Evolutionary conservation across 2,113 vertebrate species (phyloP), one percentile per base, ranked within the genome.

Genomic region (Solenodon paradoxus): DNA sequence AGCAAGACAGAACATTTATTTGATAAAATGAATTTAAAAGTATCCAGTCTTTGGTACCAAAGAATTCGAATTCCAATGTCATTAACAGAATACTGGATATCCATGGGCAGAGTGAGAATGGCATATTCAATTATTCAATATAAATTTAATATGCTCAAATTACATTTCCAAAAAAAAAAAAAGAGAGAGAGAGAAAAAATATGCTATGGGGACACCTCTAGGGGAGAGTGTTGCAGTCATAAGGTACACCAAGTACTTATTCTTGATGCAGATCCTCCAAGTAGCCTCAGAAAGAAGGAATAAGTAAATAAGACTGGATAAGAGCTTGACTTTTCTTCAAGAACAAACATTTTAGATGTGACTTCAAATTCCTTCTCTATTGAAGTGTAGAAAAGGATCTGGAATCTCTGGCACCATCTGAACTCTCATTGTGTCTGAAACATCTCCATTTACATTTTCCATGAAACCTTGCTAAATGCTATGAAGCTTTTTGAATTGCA

Each of bases 181-280:
- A n/a, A n/a, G n/a, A n/a, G n/a, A n/a, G n/a, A n/a, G n/a, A 24
- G 5, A 15, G 28, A 51, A 4, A 71, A 51, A 10, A 0, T 9
- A 68, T 28, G 53, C 35, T 20, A 59, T 59, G 30, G 30, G 19
- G 12, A 61, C 32, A 74, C 1, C 30, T 38, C 6, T 28, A 17
- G n/a, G 57, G 53, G 13, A 84, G 24, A n/a, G 24, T 1, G 15
- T 15, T 32, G n/a, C 6, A 11, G 0, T 10, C 8, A n/a, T 42
- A 80, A 61, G 24, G 30, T 20, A 55, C 42, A n/a, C 1, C 2
- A 17, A 35, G 26, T 9, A 24, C 5, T 3, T 19, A 45, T 53
- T 61, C 13, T 20, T 61, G 10, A 24, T 32, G 40, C 4, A 64
- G 1, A 2, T 26, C 28, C 32, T n/a, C 47, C 71, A 42, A n/a